phyloP scores from a whole-genome alignment of 2,888 invertebrate genomes.

The Aquatica leii region DNA sequence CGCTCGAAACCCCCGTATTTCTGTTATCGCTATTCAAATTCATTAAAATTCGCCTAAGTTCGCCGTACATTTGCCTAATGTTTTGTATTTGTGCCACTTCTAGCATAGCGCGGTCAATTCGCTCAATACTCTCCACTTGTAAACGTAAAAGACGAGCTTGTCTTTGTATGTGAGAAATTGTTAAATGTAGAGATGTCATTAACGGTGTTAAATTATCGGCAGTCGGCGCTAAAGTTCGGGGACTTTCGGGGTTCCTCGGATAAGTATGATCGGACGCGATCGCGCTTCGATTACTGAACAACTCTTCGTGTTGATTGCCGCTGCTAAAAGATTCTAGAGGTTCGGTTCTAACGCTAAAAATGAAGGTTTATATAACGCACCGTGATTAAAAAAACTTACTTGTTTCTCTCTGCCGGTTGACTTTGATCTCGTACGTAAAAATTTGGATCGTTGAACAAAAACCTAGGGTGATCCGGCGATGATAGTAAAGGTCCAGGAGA shows the following conservation, averaged over 20 bases:
- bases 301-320: constrained; percentile 19
- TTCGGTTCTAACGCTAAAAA: constrained; percentile 10
- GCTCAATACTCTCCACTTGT: constrained; percentile 55
- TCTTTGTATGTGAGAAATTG: constrained; percentile 56
- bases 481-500: constrained; percentile 12
- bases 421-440: constrained; percentile 52
- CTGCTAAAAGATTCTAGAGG: constrained; percentile 14
- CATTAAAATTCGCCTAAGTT: constrained; percentile 68
- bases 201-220: constrained; percentile 51
- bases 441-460: constrained; percentile 49
- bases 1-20: constrained; percentile 53
- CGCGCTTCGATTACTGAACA: constrained; percentile 25
- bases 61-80: constrained; percentile 71
- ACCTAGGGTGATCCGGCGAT: constrained; percentile 29
- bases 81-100: constrained; percentile 65
- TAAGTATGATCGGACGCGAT: constrained; percentile 57
- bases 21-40: constrained; percentile 61
- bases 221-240: constrained; percentile 33
- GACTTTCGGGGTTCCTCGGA: constrained; percentile 43
- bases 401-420: constrained; percentile 18
- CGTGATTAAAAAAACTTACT: constrained; percentile 6
- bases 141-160: constrained; percentile 55
- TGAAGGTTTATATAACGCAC: neutral
- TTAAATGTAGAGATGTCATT: constrained; percentile 56
- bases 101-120: constrained; percentile 58